Conservation (phyloP, 2,113 vertebrate species). For the Pomatostomus ruficeps region DNA sequence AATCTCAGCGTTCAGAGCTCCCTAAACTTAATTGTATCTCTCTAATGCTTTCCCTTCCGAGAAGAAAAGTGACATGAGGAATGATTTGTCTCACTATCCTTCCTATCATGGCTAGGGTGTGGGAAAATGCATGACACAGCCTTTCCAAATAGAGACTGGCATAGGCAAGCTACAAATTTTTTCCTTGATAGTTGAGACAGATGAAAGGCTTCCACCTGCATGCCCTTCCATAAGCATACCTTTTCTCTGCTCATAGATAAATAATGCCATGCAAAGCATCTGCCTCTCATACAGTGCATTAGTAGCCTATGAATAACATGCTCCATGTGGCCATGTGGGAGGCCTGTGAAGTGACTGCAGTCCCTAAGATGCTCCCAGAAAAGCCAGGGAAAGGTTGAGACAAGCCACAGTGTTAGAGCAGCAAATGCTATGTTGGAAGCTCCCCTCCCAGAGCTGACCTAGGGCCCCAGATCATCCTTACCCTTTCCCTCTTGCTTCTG, state of each 20-base stretch:
- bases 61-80: background rate
- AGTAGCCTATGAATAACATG: background rate
- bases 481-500: background rate
- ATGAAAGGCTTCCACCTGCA: background rate
- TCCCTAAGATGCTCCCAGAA: background rate
- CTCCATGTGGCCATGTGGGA: background rate
- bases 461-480: background rate
- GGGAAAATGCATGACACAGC: background rate
- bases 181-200: background rate
- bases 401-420: background rate
- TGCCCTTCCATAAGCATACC: background rate
- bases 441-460: background rate
- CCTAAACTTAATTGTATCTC: background rate
- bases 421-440: background rate
- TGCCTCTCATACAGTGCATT: background rate
- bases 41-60: background rate
- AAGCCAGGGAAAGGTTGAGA: background rate
- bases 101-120: background rate
- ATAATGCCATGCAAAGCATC: background rate
- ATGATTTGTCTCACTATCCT: background rate
- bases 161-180: background rate
- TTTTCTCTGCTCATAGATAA: background rate
- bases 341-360: background rate
- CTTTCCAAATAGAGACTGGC: background rate
- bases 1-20: background rate